Base-by-base conservation (phyloP, 1,140 invertebrate genomes). In the Pachypsylla venusta region DNA sequence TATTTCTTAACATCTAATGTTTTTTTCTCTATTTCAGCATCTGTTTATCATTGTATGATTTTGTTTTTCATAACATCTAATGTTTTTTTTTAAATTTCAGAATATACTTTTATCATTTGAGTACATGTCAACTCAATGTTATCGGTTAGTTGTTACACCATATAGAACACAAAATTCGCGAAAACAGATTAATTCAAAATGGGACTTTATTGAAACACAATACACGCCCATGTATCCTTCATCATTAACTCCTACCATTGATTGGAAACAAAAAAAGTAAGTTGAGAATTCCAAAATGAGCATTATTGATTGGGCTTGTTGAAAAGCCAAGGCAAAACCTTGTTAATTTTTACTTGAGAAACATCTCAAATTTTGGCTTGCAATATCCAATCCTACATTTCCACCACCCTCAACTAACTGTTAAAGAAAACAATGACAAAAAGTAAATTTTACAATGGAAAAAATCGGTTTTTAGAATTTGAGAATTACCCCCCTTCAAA, bases 121-220 rank as follows among this genome's bases (percentile, higher is more conserved):
- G n/a, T 48, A 48, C 22, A 22, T 48, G n/a, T 48, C 42, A 5
- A 48, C 42, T 19, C 42, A 48, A 48, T 48, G 42, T 22, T 48
- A 48, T 19, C 42, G 22, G n/a, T 22, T 48, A 19, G 42, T 48
- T 22, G 42, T 48, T 5, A n/a, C 16, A 48, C 42, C 42, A 5
- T 48, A 19, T 22, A 48, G 16, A 5, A 19, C 42, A 4, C 42
- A 48, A n/a, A 22, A 48, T 19, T 48, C 42, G n/a, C 42, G 22
- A 19, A 4, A 19, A 48, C 42, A 48, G 22, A n/a, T 48, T 22
- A 19, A 48, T 22, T 48, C 42, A n/a, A 48, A 48, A 7, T 48
- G 42, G 42, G n/a, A 48, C 42, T 48, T 19, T 22, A 48, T 48
- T 19, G 7, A 48, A 19, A 48, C 42, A n/a, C 16, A 48, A 22